Evolutionary conservation across 2,113 vertebrate species (phyloP).

Genomic region (Thomomys bottae): DNA sequence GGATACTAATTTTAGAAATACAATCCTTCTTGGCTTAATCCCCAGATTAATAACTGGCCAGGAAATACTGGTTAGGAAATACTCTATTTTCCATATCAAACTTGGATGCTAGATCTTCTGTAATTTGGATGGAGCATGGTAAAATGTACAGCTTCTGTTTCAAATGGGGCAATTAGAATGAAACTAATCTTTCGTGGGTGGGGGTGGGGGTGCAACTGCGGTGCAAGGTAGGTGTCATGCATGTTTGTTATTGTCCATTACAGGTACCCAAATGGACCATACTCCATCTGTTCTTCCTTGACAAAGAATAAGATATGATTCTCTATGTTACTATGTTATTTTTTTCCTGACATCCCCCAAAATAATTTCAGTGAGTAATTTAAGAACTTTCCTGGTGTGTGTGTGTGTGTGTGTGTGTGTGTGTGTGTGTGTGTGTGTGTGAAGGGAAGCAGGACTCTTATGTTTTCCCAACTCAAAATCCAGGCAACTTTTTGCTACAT

Average conservation of each 20-base stretch:
- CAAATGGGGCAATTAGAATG: background rate
- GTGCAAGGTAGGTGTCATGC: background rate
- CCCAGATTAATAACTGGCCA: background rate
- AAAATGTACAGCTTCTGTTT: slow-evolving; percentile 2
- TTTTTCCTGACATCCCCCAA: background rate
- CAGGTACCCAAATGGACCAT: background rate
- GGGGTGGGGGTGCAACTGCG: fast-evolving
- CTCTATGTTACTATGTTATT: background rate
- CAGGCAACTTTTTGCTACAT: background rate
- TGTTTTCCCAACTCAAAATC: background rate
- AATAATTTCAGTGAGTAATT: background rate
- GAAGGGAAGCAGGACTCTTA: background rate
- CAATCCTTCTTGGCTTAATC: background rate
- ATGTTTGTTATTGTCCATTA: background rate
- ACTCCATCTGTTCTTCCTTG: background rate
- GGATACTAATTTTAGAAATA: slow-evolving; percentile 22
- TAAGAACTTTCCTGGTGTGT: background rate
- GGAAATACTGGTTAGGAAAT: slow-evolving; percentile 31
- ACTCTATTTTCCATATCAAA: background rate
- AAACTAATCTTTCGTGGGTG: background rate
- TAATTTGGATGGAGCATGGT: background rate
- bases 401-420: too few relatives aligned
- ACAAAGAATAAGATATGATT: background rate
- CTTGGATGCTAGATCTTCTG: background rate
- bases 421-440: too few relatives aligned